phyloP scores from a whole-genome alignment of 2,888 invertebrate species.

The Ornithoptera priamus region DNA sequence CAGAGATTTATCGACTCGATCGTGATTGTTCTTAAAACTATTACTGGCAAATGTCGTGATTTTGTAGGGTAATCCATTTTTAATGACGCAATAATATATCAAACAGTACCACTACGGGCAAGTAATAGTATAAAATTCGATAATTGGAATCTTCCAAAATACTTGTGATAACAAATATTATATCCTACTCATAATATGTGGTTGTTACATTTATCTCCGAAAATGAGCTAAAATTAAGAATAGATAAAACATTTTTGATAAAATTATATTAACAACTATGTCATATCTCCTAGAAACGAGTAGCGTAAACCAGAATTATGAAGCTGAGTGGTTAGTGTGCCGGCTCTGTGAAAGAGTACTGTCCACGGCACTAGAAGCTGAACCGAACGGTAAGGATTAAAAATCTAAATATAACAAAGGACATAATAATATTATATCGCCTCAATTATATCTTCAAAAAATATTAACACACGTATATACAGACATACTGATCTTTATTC shows the following conservation, averaged over 20 bases:
- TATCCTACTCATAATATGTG: not conserved
- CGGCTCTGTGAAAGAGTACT: constrained; percentile 64
- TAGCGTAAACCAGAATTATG: constrained; percentile 49
- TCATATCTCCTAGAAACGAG: constrained; percentile 38
- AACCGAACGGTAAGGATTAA: constrained; percentile 54
- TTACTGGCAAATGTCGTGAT: not conserved
- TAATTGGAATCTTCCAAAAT: not conserved
- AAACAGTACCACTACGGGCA: not conserved
- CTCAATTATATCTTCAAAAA: not conserved
- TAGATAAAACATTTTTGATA: not conserved
- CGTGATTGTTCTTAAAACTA: not conserved
- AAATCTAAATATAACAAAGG: not conserved
- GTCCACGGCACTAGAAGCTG: constrained; percentile 65
- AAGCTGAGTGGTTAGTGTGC: constrained; percentile 70
- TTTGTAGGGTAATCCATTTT: too few relatives aligned
- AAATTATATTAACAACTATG: not conserved
- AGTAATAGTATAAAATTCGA: not conserved
- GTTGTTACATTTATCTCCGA: not conserved
- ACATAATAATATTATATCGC: not conserved
- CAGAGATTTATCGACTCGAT: too few relatives aligned
- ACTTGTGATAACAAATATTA: not conserved
- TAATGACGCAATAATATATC: too few relatives aligned
- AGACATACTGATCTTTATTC: too few relatives aligned
- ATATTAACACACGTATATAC: too few relatives aligned
- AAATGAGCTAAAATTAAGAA: not conserved